A percentile compares a stretch with the other conserved stretches of the same genome.
These are phyloP conservation scores for Drosophila ananassae DNA, from an alignment of 1,140 invertebrate species.

Conservation along the genomic window DNA sequence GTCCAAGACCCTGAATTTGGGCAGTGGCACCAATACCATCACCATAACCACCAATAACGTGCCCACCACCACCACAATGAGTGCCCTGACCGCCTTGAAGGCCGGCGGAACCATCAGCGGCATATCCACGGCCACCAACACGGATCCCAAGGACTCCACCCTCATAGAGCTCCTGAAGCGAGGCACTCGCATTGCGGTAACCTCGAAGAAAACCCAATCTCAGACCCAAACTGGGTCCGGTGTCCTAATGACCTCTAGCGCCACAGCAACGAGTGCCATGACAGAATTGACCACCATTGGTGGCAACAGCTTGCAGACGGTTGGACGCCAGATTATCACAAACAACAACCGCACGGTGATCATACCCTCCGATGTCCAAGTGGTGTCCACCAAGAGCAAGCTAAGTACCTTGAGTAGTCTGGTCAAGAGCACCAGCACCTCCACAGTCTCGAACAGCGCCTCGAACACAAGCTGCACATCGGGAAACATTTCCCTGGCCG, in stretches of 20 bases:
- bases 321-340: slow-evolving; percentile 74
- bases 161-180: slow-evolving; percentile 87
- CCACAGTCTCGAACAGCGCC: slow-evolving; percentile 5
- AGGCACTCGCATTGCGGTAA: slow-evolving; percentile 89
- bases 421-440: slow-evolving; percentile 21
- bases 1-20: slow-evolving; percentile 60
- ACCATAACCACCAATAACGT: slow-evolving; percentile 77
- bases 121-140: slow-evolving; percentile 49
- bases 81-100: slow-evolving; percentile 62
- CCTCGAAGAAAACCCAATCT: slow-evolving; percentile 67
- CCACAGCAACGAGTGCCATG: slow-evolving; percentile 7
- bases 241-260: slow-evolving; percentile 43
- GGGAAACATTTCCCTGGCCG: slow-evolving; percentile 59
- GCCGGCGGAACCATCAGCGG: slow-evolving; percentile 47
- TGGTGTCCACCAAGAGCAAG: slow-evolving; percentile 72
- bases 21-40: slow-evolving; percentile 69
- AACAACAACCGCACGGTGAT: slow-evolving; percentile 79
- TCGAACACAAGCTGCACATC: slow-evolving; percentile 23
- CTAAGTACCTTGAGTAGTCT: slow-evolving; percentile 37
- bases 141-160: slow-evolving; percentile 85
- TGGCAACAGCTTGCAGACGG: slow-evolving; percentile 34
- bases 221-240: slow-evolving; percentile 45
- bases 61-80: slow-evolving; percentile 73
- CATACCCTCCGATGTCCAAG: slow-evolving; percentile 80
- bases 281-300: slow-evolving; percentile 54